Evolutionary conservation across 2,888 invertebrate genomes (phyloP), one percentile per base, ranked within the genome.

Genomic region (Yponomeuta evonymella): DNA sequence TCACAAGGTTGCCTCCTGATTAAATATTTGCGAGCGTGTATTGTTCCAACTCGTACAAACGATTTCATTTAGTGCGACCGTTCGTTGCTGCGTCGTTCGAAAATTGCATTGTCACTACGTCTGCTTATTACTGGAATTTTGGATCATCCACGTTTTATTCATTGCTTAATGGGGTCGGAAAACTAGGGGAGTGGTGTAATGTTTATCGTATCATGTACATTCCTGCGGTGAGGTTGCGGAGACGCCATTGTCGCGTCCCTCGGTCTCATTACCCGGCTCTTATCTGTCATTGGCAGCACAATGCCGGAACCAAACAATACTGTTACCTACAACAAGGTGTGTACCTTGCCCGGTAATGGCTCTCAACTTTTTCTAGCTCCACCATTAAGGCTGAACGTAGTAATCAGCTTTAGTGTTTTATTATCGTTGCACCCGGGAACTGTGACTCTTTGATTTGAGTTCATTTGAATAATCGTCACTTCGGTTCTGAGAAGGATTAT

Each of bases 201-300:
- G 64, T 70, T 72, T 72, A 73, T 74, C 76, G 76, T 75, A 73
- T 75, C 74, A 68, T 68, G 48, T 23, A 51, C 48, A 74, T 77
- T 76, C 75, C 75, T 77, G 76, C 74, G 78, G 79, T 78, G 77
- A 76, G 75, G 75, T 76, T 75, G 75, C 74, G 74, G 79, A 82
- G 82, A 84, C 82, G 81, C 84, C 81, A 83, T 84, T 87, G 83
- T 86, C 80, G 81, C 78, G 51, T 79, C 78, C 81, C 79, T 80
- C 81, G 83, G 76, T 79, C 82, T 85, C 85, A 84, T 87, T 86
- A 85, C 85, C 76, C 76, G 79, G 80, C 81, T 84, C 86, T 90
- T 90, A 90, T 89, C 89, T 89, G 88, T 87, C 88, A 88, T 87
- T 89, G 86, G 85, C 86, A 87, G 84, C 80, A 89, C 85, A 88